A percentile compares a stretch with the other conserved stretches of the same genome.
phyloP scores from a whole-genome alignment of 2,113 vertebrate genomes.

The Typhlomys cinereus region DNA sequence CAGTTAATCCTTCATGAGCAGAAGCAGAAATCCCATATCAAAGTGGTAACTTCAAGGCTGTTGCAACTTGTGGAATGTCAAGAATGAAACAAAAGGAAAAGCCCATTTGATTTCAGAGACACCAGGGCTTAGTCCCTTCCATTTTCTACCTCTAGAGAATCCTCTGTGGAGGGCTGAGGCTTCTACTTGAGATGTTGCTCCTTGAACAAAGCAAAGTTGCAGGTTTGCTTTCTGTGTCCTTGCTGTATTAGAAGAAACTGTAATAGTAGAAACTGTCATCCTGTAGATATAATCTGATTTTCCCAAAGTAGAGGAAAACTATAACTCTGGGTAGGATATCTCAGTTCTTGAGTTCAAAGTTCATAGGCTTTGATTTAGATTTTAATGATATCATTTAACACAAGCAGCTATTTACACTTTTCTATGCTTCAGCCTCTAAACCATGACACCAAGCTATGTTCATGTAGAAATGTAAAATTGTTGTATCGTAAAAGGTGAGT shows the following conservation, averaged over 20 bases:
- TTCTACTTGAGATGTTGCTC: constrained; percentile 9
- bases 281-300: background rate
- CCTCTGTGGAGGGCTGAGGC: background rate
- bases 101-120: background rate
- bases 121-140: background rate
- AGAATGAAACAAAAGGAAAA: constrained; percentile 35
- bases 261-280: background rate
- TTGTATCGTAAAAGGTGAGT: background rate
- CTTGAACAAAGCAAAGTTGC: constrained; percentile 23
- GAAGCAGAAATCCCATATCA: constrained; percentile 39
- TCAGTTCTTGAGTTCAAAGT: constrained; percentile 5
- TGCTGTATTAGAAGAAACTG: constrained; percentile 13
- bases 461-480: background rate
- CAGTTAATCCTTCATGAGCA: background rate
- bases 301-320: background rate
- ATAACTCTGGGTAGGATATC: background rate
- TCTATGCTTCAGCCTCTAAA: background rate
- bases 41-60: background rate
- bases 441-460: background rate
- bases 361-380: constrained; percentile 2
- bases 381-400: background rate
- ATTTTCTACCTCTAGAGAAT: background rate
- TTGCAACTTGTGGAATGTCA: constrained; percentile 11
- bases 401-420: background rate
- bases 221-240: background rate